These are phyloP conservation scores for Zingel zingel DNA, from an alignment of 2,113 vertebrate species.

Conservation along the genomic window DNA sequence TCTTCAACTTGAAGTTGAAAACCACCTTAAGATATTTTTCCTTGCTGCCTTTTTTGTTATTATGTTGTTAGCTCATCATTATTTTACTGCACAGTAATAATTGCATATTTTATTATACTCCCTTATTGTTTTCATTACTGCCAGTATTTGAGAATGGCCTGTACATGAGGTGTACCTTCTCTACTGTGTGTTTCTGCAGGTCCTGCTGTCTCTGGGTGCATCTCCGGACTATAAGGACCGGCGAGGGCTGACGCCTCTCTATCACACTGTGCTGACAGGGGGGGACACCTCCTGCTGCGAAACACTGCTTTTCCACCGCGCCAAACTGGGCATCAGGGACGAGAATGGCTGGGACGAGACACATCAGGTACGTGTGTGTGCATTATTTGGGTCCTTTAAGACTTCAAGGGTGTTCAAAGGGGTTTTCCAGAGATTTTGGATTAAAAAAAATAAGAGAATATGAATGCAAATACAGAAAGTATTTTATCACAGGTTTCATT, in stretches of 20 bases:
- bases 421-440: background rate
- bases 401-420: background rate
- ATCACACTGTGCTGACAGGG: constrained; percentile 95
- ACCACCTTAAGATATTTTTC: background rate
- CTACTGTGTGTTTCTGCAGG: constrained; percentile 70
- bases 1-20: constrained; percentile 16
- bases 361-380: constrained; percentile 86
- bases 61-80: background rate
- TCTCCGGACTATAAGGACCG: constrained; percentile 95
- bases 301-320: constrained; percentile 90
- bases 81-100: background rate
- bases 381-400: too few relatives aligned
- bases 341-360: constrained; percentile 97
- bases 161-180: background rate
- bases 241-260: constrained; percentile 92
- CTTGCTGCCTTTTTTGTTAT: background rate
- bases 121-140: background rate
- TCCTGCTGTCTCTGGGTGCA: constrained; percentile 90
- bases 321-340: constrained; percentile 89
- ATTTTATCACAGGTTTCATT: background rate
- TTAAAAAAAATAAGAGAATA: background rate
- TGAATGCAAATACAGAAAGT: background rate
- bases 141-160: background rate
- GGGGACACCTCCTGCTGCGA: constrained; percentile 95
- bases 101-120: background rate